Evolutionary conservation across 2,888 invertebrate genomes (phyloP), one percentile per base, ranked within the genome.

Genomic region (Drosophila buzzatii): DNA sequence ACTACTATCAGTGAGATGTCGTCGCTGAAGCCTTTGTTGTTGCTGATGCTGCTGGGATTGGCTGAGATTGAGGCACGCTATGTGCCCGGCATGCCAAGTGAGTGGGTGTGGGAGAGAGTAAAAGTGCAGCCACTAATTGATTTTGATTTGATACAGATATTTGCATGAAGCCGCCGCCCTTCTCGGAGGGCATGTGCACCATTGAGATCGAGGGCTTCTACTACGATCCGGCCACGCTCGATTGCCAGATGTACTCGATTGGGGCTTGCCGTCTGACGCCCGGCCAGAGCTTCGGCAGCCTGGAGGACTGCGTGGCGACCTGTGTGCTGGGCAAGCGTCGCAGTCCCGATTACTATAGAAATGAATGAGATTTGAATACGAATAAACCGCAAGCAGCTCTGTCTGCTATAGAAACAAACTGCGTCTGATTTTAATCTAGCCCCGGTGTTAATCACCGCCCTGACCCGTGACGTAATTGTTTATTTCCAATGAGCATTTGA

Each of bases 201-300:
- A 87, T 92, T 31, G 91, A 91, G 64, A 91, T 92, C 56, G 92
- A 92, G 69, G 92, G 92, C 20, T 92, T 76, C 78, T 92, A 91
- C 71, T 92, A 81, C 39, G 92, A 92, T 67, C 64, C 76, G n/a
- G 84, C 85, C 39, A 82, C 82, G 3, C 79, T 85, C 16, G 90
- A 92, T 61, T 92, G 92, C 49, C 76, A 85, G 49, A 76, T 79
- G 68, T 92, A 92, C 68, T 83, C 89, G 14, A 83, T 92, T 23
- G 91, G 92, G 5, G 92, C 90, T 12, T 92, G 92, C 58, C 92
- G 86, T 2, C 64, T 90, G 7, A 88, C 74, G 35, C 88, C 90
- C 5, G 92, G 92, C 6, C 92, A 92, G 59, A 92, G 92, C 60
- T 92, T 92, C 67, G 92, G 92, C 33, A 92, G 84, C 8, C 84